Evolutionary conservation across 2,888 invertebrate genomes (phyloP), one percentile per base, ranked within the genome.

Genomic region (Axea sp.): DNA sequence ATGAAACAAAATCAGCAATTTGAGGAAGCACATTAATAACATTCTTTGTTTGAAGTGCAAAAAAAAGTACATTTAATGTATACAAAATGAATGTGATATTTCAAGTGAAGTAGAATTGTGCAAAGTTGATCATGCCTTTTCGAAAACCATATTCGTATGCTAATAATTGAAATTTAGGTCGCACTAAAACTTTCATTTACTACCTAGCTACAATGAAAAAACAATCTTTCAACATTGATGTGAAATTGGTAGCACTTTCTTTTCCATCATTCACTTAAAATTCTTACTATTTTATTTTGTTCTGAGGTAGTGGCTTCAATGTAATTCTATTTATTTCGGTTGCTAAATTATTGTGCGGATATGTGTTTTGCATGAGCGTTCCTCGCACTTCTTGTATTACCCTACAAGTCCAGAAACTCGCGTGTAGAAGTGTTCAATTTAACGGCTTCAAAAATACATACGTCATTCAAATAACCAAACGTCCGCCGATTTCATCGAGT

Each of bases 271-370:
- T 77, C 80, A 78, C 77, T 79, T 80, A 80, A 80, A 80, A 79
- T 79, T 77, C 73, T 80, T 81, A 77, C 82, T 80, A 79, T 53
- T 75, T 75, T 65, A 81, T 83, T 82, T 82, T 82, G 83, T 79
- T 82, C 80, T 85, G 86, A 86, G 86, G 86, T 86, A 86, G 86
- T 82, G 84, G 80, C 80, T 83, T 83, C 78, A 82, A 81, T 84
- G 82, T 83, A 81, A 83, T 80, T 81, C 82, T 84, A 84, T 84
- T 82, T 82, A 78, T 81, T 83, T 84, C 80, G 79, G 82, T 82
- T 84, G 83, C 83, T 77, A 76, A 82, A 81, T 80, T 80, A 82
- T 79, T 84, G 81, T 83, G 82, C 80, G 83, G 83, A 83, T 84
- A 85, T 85, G 83, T 84, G 76, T 81, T 51, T 82, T 80, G 73